Base-by-base conservation (phyloP, 2,888 invertebrate species). In the Protula sp. region DNA sequence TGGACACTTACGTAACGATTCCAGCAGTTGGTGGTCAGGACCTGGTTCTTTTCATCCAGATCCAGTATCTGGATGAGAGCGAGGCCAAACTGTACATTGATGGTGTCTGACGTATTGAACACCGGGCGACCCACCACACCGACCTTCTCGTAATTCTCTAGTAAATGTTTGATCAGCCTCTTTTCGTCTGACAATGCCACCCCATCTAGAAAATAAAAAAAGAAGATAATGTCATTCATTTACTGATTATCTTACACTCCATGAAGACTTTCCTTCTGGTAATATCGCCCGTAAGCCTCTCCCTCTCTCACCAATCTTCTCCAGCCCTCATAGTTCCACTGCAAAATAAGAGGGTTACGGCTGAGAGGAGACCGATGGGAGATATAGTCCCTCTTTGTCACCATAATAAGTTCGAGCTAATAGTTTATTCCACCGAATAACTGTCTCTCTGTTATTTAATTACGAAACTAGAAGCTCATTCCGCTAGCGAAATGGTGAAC, bases 1-100 rank as follows among this genome's bases (percentile, higher is more conserved):
- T n/a, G n/a, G n/a, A n/a, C n/a, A 68, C 68, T 77, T 67, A 81
- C 81, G 63, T 79, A 81, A 54, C 75, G 72, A 29, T 74, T 76
- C 80, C 81, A 80, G 51, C 77, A 76, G 66, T 80, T 81, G 19
- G 78, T 80, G 19, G 77, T 76, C 19, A 81, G 72, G n/a, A 81
- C 74, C 64, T 81, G 81, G 62, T 81, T 80, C 53, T 76, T 68
- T 62, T 81, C 81, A 56, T 81, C 79, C 51, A 81, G 70, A 63
- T 81, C 80, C 19, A 81, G 72, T 30, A 81, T 79, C 66, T 81
- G 81, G 51, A 81, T 80, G 30, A 81, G 72, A 26, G 74, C 77
- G 4, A 81, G 71, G 3, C 80, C 80, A 63, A 76, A 81, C 53
- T 54, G 65, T 26, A 81, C 77, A 30, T 62, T 65, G 31, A 81